Percentiles rank a stretch among this genome's conserved stretches.
These are phyloP conservation scores for Perccottus glenii DNA, from an alignment of 2,113 vertebrate genomes.

Conservation along the genomic window DNA sequence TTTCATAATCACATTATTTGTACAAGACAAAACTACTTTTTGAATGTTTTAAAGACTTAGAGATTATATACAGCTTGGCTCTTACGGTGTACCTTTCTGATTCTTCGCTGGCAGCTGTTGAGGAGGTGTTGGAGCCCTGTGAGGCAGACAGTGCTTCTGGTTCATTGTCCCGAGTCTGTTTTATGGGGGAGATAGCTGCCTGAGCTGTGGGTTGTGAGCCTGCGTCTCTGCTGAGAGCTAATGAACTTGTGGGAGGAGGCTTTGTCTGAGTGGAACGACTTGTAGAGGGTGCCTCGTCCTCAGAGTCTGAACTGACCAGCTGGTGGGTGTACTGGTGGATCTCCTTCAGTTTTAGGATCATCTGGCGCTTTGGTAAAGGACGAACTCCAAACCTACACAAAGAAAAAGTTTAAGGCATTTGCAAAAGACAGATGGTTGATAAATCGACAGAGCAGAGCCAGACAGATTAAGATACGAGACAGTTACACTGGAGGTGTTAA, in stretches of 20 bases:
- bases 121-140: constrained; percentile 82
- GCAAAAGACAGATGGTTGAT: not conserved
- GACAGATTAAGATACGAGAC: constrained; percentile 15
- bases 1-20: too few species aligned
- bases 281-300: constrained; percentile 67
- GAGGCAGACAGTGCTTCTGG: constrained; percentile 69
- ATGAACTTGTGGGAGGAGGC: not conserved
- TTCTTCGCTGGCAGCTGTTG: constrained; percentile 77
- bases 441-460: not conserved
- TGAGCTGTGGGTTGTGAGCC: constrained; percentile 44
- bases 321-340: constrained; percentile 96
- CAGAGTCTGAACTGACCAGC: constrained; percentile 81
- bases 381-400: constrained; percentile 89
- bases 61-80: too few species aligned
- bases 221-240: constrained; percentile 4
- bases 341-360: constrained; percentile 96
- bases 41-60: too few species aligned
- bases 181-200: constrained; percentile 20
- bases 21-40: too few species aligned
- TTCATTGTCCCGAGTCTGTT: constrained; percentile 38
- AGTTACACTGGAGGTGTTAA: constrained; percentile 23
- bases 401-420: not conserved
- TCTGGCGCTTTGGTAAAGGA: constrained; percentile 91
- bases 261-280: not conserved
- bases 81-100: constrained; percentile 75